These are phyloP conservation scores for Petaurus breviceps DNA, from an alignment of 2,113 vertebrate genomes.

Conservation along the genomic window DNA sequence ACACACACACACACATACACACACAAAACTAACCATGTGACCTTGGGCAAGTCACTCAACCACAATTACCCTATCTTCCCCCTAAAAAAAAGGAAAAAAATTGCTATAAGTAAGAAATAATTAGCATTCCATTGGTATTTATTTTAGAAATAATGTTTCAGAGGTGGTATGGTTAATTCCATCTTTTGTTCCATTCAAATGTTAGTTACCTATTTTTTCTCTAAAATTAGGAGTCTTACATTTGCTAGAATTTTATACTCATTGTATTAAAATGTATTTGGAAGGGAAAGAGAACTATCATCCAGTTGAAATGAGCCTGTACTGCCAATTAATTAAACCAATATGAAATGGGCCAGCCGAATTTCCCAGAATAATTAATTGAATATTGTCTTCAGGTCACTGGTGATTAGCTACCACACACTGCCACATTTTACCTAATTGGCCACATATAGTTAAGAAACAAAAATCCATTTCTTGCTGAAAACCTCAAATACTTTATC, in stretches of 20 bases:
- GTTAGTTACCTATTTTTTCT: neutral
- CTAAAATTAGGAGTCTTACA: neutral
- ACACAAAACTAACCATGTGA: too few species aligned
- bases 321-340: slow-evolving; percentile 26
- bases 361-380: slow-evolving; percentile 21
- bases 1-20: too few species aligned
- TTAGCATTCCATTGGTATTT: neutral
- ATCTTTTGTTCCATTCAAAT: neutral
- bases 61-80: too few species aligned
- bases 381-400: neutral
- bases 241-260: slow-evolving; percentile 11
- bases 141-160: neutral
- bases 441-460: neutral
- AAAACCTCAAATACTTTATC: neutral
- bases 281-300: neutral
- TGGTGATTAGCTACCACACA: neutral
- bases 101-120: neutral
- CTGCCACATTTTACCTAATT: neutral
- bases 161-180: neutral
- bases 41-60: too few species aligned
- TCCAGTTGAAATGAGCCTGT: neutral
- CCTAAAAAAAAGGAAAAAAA: too few species aligned
- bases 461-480: neutral
- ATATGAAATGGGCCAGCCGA: neutral
- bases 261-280: slow-evolving; percentile 20